Conservation (phyloP, 2,888 invertebrate species). For the Zygaena filipendulae region DNA sequence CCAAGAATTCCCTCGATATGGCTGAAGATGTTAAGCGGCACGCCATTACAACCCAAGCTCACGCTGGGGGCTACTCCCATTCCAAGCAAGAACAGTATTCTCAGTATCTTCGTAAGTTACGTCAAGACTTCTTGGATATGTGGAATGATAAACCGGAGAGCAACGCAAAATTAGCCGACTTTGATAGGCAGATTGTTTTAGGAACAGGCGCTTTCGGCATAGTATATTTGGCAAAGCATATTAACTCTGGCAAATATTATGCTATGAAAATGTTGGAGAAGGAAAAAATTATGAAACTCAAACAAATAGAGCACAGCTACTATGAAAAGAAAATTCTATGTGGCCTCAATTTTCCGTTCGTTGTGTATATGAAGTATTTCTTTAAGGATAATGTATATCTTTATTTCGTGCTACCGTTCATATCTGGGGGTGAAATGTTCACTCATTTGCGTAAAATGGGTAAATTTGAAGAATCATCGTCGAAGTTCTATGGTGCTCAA, state of each 20-base stretch:
- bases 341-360: slow-evolving; percentile 87
- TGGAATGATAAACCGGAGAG: slow-evolving; percentile 37
- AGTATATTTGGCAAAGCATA: slow-evolving; percentile 78
- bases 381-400: slow-evolving; percentile 89
- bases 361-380: slow-evolving; percentile 85
- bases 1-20: no score
- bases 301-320: slow-evolving; percentile 88
- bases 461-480: slow-evolving; percentile 78
- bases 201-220: slow-evolving; percentile 93
- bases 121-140: slow-evolving; percentile 44
- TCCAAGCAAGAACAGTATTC: slow-evolving; percentile 42
- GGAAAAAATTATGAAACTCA: slow-evolving; percentile 84
- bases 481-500: slow-evolving; percentile 92
- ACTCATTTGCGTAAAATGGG: slow-evolving; percentile 74
- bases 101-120: slow-evolving; percentile 39
- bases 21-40: slow-evolving; percentile 23
- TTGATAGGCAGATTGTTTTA: slow-evolving; percentile 77
- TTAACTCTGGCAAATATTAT: slow-evolving; percentile 68
- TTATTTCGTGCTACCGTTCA: slow-evolving; percentile 84
- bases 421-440: slow-evolving; percentile 90
- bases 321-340: slow-evolving; percentile 91
- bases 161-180: slow-evolving; percentile 65
- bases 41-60: no score
- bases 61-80: slow-evolving; percentile 39
- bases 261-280: slow-evolving; percentile 94